Evolutionary conservation across 2,888 invertebrate species (phyloP).

Genomic region (Drosophila incognita): DNA sequence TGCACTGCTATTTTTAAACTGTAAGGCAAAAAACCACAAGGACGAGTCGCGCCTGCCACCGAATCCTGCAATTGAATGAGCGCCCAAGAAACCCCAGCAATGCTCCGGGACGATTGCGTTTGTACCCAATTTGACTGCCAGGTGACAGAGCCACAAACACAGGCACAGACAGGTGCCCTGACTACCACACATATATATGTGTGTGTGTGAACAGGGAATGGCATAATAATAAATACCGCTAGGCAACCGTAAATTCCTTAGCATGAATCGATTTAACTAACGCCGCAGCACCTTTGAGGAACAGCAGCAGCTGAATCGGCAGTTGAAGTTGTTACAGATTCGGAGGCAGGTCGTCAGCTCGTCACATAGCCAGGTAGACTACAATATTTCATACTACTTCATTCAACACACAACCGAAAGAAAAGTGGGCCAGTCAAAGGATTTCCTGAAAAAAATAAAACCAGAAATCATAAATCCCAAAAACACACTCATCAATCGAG

Average conservation of each 20-base stretch:
- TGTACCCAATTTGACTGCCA: constrained; percentile 61
- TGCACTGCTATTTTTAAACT: constrained; percentile 69
- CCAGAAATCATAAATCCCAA: background rate
- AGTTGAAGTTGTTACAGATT: constrained; percentile 57
- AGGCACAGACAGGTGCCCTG: constrained; percentile 11
- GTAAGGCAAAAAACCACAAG: constrained; percentile 62
- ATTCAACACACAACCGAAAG: constrained; percentile 6
- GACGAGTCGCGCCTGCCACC: constrained; percentile 63
- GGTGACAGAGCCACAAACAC: constrained; percentile 42
- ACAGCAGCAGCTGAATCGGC: constrained; percentile 31
- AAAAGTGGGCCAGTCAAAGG: constrained; percentile 53
- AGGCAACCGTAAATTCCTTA: constrained; percentile 78
- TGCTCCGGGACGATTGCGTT: constrained; percentile 34
- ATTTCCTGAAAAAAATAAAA: constrained; percentile 13
- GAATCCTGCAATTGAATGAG: constrained; percentile 40
- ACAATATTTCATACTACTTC: constrained; percentile 10
- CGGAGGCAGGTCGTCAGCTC: constrained; percentile 39
- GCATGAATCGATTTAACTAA: constrained; percentile 81
- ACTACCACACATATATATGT: constrained; percentile 30
- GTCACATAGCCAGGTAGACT: constrained; percentile 20
- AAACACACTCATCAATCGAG: constrained; percentile 1
- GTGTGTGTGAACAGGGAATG: constrained; percentile 14
- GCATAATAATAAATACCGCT: constrained; percentile 79
- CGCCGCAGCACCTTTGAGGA: constrained; percentile 15
- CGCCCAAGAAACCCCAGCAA: constrained; percentile 2